A percentile compares a stretch with the other conserved stretches of the same genome.
Evolutionary conservation across 2,888 invertebrate genomes (phyloP).

Genomic region (Napeogenes sylphis): DNA sequence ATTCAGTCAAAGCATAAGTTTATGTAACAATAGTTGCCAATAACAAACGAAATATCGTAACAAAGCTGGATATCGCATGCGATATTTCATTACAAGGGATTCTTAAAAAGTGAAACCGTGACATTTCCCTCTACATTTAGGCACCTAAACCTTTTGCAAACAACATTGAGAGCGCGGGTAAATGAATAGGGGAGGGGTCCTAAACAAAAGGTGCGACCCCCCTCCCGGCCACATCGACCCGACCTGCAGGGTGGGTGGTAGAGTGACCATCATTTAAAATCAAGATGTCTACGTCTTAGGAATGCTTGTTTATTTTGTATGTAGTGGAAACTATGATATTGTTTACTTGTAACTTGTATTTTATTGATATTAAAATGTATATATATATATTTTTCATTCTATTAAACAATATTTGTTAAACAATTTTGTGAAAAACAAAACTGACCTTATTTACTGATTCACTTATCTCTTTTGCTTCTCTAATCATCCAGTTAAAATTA

Average conservation of each 20-base stretch:
- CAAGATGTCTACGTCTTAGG: conserved; percentile 11
- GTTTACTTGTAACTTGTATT: no score
- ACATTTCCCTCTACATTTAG: conserved; percentile 74
- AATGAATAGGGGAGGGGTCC: conserved; percentile 67
- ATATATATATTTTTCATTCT: no score
- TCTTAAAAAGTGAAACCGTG: conserved; percentile 71
- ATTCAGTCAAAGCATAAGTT: no score
- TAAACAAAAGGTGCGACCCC: conserved; percentile 76
- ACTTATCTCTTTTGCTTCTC: no score
- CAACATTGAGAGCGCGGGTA: conserved; percentile 66
- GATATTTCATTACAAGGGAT: conserved; percentile 35
- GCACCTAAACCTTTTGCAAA: conserved; percentile 75
- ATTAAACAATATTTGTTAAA: no score
- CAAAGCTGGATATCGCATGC: conserved; percentile 27
- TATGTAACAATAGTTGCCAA: not conserved
- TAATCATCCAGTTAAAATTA: no score
- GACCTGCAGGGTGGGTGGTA: conserved; percentile 46
- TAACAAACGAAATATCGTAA: conserved; percentile 9
- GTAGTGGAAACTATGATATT: no score
- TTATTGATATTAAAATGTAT: no score
- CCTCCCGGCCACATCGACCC: conserved; percentile 58
- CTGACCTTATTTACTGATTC: no score
- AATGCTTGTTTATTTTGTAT: not conserved
- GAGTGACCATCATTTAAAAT: conserved; percentile 33
- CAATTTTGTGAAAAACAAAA: no score